Evolutionary conservation across 2,888 invertebrate species (phyloP).

Genomic region (Meiosimyza decipiens): DNA sequence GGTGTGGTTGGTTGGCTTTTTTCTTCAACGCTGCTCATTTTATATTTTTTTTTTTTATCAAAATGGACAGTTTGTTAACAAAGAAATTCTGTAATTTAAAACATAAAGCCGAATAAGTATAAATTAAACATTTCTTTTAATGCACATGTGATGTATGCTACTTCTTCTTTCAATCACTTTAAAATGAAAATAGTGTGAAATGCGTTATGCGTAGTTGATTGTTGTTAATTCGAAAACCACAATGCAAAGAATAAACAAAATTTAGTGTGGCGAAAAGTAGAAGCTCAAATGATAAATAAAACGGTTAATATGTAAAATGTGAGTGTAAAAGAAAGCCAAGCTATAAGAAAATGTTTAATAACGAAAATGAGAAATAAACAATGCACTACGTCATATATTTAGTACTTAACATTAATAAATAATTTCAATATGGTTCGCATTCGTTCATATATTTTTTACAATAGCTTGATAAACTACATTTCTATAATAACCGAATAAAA

Average conservation of each 20-base stretch:
- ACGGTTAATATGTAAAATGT: not conserved
- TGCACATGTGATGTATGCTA: too few species aligned
- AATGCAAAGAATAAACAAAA: too few species aligned
- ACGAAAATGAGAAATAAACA: constrained; percentile 19
- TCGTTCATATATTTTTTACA: too few species aligned
- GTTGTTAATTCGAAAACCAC: too few species aligned
- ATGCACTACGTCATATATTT: not conserved
- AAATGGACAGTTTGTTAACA: not conserved
- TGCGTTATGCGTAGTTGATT: too few species aligned
- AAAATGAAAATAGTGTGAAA: too few species aligned
- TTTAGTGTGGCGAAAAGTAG: not conserved
- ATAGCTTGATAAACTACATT: too few species aligned
- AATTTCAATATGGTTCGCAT: too few species aligned
- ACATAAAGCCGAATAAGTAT: not conserved
- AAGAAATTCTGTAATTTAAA: not conserved
- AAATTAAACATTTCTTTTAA: too few species aligned
- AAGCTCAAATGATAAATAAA: constrained; percentile 2
- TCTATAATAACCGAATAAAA: too few species aligned
- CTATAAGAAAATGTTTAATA: constrained; percentile 8
- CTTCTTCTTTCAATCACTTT: too few species aligned
- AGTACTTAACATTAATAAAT: too few species aligned
- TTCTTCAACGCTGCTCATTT: constrained; percentile 59
- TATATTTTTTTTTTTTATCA: constrained; percentile 9
- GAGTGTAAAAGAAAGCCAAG: not conserved
- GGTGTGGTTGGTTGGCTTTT: constrained; percentile 47